A percentile compares a stretch with the other conserved stretches of the same genome.
Conservation (phyloP, 2,888 invertebrate species). For the Polymixis lichenea region DNA sequence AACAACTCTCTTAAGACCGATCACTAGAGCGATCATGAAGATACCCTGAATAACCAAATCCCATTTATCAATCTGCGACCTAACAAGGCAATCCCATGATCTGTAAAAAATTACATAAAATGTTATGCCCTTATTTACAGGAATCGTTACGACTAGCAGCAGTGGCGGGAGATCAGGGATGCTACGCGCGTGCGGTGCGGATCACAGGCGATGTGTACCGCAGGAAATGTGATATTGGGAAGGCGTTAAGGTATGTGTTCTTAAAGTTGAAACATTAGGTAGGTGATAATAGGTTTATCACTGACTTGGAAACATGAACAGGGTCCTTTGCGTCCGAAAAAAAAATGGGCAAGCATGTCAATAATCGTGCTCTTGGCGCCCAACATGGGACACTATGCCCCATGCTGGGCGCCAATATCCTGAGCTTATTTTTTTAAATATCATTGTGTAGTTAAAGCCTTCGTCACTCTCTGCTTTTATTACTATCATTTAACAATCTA, state of each 20-base stretch:
- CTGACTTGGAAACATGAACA: too few relatives aligned
- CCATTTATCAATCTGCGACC: neutral
- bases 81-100: neutral
- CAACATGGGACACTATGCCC: neutral
- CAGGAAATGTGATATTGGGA: conserved; percentile 95
- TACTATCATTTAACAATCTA: neutral
- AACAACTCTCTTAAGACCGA: too few relatives aligned
- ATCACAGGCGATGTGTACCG: conserved; percentile 96
- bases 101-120: too few relatives aligned
- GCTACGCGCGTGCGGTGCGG: conserved; percentile 95
- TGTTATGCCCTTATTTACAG: conserved; percentile 81
- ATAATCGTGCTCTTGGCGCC: neutral
- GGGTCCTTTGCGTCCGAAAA: too few relatives aligned
- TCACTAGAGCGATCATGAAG: too few relatives aligned
- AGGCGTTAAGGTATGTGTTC: conserved; percentile 84
- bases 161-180: conserved; percentile 96
- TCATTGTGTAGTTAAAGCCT: neutral
- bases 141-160: conserved; percentile 94
- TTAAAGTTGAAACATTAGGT: too few relatives aligned
- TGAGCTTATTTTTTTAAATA: neutral
- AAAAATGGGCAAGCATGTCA: too few relatives aligned
- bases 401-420: conserved; percentile 6
- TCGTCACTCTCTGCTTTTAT: too few relatives aligned
- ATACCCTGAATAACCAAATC: neutral
- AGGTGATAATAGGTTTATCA: too few relatives aligned